A percentile compares a stretch with the other conserved stretches of the same genome.
phyloP scores from a whole-genome alignment of 2,113 vertebrate species.

The Cephalopholis sonnerati region DNA sequence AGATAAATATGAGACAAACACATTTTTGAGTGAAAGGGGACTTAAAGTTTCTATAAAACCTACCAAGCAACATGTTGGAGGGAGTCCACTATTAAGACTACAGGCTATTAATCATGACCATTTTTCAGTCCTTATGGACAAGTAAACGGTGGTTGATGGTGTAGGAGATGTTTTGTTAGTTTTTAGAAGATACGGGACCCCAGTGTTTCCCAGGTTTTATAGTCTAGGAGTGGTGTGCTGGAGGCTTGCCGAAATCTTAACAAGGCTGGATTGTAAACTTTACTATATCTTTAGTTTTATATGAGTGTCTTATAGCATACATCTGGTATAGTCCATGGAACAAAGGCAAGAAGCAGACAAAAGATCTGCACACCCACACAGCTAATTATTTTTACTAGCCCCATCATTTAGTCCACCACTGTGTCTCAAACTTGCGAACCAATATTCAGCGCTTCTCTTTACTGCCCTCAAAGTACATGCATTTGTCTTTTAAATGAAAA shows the following conservation, averaged over 20 bases:
- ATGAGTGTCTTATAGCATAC: slow-evolving; percentile 16
- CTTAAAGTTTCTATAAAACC: slow-evolving; percentile 2
- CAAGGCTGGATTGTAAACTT: slow-evolving; percentile 19
- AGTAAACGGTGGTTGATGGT: slow-evolving; percentile 8
- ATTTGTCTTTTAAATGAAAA: neutral
- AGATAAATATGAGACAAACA: too few species aligned
- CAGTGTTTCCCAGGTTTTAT: slow-evolving; percentile 1
- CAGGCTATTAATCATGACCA: neutral
- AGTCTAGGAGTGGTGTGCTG: neutral
- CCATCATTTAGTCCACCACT: slow-evolving; percentile 1
- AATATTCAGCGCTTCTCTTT: neutral
- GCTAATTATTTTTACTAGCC: slow-evolving; percentile 20
- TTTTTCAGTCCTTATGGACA: neutral
- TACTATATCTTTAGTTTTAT: slow-evolving; percentile 1
- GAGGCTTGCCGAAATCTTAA: neutral
- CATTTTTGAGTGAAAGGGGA: too few species aligned
- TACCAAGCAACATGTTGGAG: neutral
- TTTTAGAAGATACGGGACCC: neutral
- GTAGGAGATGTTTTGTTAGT: neutral
- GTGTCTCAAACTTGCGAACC: slow-evolving; percentile 1
- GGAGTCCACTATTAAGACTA: neutral
- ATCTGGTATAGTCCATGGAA: neutral
- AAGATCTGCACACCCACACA: neutral
- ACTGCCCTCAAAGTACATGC: neutral
- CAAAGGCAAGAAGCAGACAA: too few species aligned